Percentiles rank a stretch among this genome's conserved stretches.
These are phyloP conservation scores for Stenotaenia linearis DNA, from an alignment of 2,888 invertebrate species.

Conservation along the genomic window DNA sequence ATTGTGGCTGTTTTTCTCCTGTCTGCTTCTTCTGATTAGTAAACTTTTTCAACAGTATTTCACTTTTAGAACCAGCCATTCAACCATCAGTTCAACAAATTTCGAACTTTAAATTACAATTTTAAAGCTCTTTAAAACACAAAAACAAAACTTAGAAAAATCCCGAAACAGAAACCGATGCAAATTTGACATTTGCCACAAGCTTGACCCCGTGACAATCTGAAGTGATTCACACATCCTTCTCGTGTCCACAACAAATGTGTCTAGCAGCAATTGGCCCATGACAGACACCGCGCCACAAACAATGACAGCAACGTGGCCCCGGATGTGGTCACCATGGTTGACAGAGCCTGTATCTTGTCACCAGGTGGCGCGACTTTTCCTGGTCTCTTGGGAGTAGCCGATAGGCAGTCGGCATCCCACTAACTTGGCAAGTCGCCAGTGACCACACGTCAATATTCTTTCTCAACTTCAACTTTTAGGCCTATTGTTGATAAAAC, in stretches of 20 bases:
- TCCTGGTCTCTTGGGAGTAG: background rate
- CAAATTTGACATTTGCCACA: background rate
- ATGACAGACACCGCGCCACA: background rate
- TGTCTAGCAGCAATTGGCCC: background rate
- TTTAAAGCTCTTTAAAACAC: background rate
- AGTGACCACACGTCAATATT: background rate
- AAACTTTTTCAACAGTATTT: background rate
- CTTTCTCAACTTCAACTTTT: background rate
- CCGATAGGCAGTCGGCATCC: background rate
- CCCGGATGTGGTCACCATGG: background rate
- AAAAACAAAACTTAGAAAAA: background rate
- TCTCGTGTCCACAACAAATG: background rate
- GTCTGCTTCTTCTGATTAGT: background rate
- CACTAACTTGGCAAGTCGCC: background rate
- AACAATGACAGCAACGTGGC: background rate
- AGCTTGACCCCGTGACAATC: background rate
- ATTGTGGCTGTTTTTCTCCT: background rate
- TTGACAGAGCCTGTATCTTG: background rate
- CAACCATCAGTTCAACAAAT: no score
- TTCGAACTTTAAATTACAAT: background rate
- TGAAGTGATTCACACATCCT: background rate
- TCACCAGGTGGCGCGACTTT: background rate
- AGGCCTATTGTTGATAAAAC: background rate
- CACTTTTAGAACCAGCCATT: no score
- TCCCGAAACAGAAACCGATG: background rate